These are phyloP conservation scores for Schizotus pectinicornis DNA, from an alignment of 2,888 invertebrate species.

Conservation along the genomic window DNA sequence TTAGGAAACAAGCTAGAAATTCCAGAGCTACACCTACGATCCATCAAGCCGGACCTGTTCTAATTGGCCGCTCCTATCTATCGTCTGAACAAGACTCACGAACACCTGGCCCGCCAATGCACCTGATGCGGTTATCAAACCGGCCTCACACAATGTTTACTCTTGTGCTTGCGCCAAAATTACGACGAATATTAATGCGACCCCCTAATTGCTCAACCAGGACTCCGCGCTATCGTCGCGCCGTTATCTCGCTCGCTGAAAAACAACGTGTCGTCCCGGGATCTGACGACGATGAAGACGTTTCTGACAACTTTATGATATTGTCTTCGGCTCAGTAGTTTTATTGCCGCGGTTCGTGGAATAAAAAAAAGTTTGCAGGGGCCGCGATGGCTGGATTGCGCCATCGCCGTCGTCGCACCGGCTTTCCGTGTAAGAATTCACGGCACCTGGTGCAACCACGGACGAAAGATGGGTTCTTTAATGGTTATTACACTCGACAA, in stretches of 20 bases:
- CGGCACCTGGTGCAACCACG: no score
- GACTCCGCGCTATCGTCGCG: constrained; percentile 20
- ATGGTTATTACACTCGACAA: no score
- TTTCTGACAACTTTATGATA: constrained; percentile 35
- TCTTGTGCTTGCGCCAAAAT: constrained; percentile 42
- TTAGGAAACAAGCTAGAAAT: constrained; percentile 38
- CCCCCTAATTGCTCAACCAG: constrained; percentile 20
- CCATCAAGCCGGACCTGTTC: constrained; percentile 34
- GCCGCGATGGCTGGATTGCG: no score
- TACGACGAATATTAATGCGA: constrained; percentile 40
- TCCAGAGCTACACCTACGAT: constrained; percentile 36
- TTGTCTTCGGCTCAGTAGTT: constrained; percentile 27
- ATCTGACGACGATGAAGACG: constrained; percentile 33
- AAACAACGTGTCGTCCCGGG: constrained; percentile 17
- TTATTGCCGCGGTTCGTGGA: constrained; percentile 31
- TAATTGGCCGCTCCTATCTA: constrained; percentile 38
- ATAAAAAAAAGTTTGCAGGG: constrained; percentile 1
- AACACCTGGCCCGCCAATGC: constrained; percentile 37
- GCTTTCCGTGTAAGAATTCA: no score
- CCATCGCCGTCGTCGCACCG: no score
- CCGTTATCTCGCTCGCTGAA: constrained; percentile 16
- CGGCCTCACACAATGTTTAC: constrained; percentile 32
- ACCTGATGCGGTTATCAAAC: constrained; percentile 38
- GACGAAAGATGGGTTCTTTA: no score
- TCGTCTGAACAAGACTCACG: constrained; percentile 24